A percentile compares a stretch with the other conserved stretches of the same genome.
These are phyloP conservation scores for Carapus acus DNA, from an alignment of 2,797 vertebrate species.

Conservation along the genomic window DNA sequence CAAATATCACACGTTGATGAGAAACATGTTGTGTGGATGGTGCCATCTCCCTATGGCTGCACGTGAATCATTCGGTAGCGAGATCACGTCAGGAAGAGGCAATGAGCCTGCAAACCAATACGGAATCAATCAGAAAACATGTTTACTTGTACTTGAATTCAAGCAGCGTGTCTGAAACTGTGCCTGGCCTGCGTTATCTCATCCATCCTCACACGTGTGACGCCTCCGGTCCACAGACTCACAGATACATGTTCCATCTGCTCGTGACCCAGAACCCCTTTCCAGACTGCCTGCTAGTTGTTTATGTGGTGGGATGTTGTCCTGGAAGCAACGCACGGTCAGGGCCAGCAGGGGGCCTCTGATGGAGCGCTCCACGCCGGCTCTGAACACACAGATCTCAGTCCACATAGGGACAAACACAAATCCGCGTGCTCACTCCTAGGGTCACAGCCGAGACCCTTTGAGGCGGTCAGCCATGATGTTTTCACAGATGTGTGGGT, in stretches of 20 bases:
- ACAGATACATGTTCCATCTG: slow-evolving; percentile 16
- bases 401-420: slow-evolving; percentile 46
- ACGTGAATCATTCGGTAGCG: too few species aligned
- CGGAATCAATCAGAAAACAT: background rate
- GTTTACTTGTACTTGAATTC: too few species aligned
- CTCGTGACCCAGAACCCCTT: slow-evolving; percentile 47
- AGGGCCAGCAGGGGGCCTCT: slow-evolving; percentile 28
- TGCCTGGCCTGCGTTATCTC: too few species aligned
- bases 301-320: slow-evolving; percentile 59
- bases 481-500: slow-evolving; percentile 92
- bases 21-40: background rate
- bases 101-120: background rate
- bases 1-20: too few species aligned
- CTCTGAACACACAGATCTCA: slow-evolving; percentile 36
- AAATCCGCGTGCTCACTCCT: slow-evolving; percentile 54
- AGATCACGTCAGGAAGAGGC: background rate
- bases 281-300: slow-evolving; percentile 44
- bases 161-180: background rate
- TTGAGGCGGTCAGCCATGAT: slow-evolving; percentile 77
- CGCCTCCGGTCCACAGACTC: background rate
- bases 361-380: slow-evolving; percentile 25
- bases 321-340: slow-evolving; percentile 50
- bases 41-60: too few species aligned
- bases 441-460: slow-evolving; percentile 69
- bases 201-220: slow-evolving; percentile 1